Conservation (phyloP, 2,797 vertebrate species). For the Sternotherus odoratus region DNA sequence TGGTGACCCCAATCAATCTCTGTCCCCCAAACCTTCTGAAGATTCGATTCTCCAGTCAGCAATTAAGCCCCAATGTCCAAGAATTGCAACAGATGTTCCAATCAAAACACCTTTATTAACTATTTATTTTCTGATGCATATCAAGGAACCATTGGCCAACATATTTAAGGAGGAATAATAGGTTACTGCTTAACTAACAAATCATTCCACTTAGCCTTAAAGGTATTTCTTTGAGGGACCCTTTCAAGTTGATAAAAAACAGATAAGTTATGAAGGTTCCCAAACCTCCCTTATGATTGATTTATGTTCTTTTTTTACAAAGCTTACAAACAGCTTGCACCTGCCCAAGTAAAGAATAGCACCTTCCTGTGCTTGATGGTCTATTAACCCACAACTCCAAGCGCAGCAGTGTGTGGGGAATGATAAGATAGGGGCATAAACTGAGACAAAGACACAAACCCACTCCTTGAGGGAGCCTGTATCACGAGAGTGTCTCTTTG, state of each 20-base stretch:
- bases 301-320: background rate
- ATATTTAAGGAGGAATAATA: slow-evolving; percentile 17
- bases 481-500: background rate
- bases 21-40: slow-evolving; percentile 85
- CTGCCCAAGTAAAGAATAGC: background rate
- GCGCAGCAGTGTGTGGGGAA: background rate
- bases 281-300: slow-evolving; percentile 10
- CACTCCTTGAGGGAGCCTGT: background rate
- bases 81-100: slow-evolving; percentile 90
- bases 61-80: slow-evolving; percentile 84
- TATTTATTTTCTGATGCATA: slow-evolving; percentile 74
- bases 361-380: background rate
- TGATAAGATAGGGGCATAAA: no score
- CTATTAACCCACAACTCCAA: background rate
- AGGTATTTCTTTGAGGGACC: slow-evolving; percentile 25
- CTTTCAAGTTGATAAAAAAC: slow-evolving; percentile 41
- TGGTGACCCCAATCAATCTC: slow-evolving; percentile 94
- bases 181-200: slow-evolving; percentile 35
- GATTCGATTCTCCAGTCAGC: slow-evolving; percentile 80
- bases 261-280: slow-evolving; percentile 29
- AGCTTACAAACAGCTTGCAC: background rate
- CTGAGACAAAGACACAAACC: no score
- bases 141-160: slow-evolving; percentile 11
- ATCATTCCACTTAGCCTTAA: slow-evolving; percentile 34
- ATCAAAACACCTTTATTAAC: slow-evolving; percentile 83